Percentiles rank a stretch among this genome's conserved stretches.
These are phyloP conservation scores for Trachythela sp. DNA, from an alignment of 64 coral and sea anemone species.

Conservation along the genomic window DNA sequence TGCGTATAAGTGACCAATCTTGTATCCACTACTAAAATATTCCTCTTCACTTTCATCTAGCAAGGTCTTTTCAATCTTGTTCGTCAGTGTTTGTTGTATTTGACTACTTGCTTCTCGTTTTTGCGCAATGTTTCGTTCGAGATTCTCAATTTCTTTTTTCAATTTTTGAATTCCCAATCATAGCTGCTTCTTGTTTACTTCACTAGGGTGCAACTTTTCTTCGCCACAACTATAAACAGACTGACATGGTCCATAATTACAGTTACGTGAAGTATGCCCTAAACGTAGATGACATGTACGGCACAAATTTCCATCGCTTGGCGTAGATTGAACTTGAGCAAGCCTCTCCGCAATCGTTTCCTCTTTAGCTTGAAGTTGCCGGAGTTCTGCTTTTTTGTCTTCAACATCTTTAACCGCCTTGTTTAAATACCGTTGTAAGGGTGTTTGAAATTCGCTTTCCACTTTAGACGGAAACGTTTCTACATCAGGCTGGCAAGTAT, in stretches of 20 bases:
- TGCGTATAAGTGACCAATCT: conserved; percentile 29
- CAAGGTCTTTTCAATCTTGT: conserved; percentile 39
- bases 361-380: conserved; percentile 32
- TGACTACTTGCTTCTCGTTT: conserved; percentile 26
- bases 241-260: conserved; percentile 8
- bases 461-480: neutral
- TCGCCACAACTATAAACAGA: conserved; percentile 41
- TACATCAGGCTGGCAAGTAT: neutral
- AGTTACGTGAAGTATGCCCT: conserved; percentile 32
- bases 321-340: conserved; percentile 4
- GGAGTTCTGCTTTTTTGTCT: conserved; percentile 21
- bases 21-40: conserved; percentile 18
- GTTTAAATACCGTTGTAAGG: conserved; percentile 29
- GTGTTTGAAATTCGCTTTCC: neutral
- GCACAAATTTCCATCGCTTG: conserved; percentile 39
- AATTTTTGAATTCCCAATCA: conserved; percentile 18
- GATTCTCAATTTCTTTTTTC: conserved; percentile 42
- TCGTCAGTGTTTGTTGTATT: conserved; percentile 29
- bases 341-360: conserved; percentile 19
- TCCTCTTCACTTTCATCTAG: conserved; percentile 14
- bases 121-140: conserved; percentile 28
- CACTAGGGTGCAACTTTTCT: conserved; percentile 36
- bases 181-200: conserved; percentile 29
- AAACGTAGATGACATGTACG: conserved; percentile 31
- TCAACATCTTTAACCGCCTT: conserved; percentile 24